phyloP scores from a whole-genome alignment of 2,888 invertebrate genomes.

The Drosophila vallismaia region DNA sequence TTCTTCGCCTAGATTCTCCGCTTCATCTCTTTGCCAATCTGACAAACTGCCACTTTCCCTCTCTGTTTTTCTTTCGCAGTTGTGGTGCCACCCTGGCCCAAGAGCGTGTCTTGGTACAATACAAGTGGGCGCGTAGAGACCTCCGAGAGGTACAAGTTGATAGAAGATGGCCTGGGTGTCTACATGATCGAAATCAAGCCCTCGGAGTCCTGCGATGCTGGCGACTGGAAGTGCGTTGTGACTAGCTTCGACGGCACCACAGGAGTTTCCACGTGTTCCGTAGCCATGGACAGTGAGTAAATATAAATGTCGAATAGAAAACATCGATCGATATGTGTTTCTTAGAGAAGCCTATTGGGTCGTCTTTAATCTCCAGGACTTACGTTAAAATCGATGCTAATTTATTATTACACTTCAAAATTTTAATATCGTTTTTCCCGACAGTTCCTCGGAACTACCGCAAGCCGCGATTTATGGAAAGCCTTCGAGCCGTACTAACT shows the following conservation, averaged over 20 bases:
- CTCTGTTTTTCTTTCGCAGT: constrained; percentile 83
- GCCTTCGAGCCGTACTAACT: constrained; percentile 93
- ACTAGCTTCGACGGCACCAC: constrained; percentile 90
- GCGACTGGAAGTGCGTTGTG: constrained; percentile 95
- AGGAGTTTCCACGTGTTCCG: constrained; percentile 89
- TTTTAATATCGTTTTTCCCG: constrained; percentile 55
- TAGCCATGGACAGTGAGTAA: constrained; percentile 91
- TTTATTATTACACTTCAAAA: neutral
- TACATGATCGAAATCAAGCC: constrained; percentile 90
- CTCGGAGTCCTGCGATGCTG: constrained; percentile 92
- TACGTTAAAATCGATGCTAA: too few species aligned
- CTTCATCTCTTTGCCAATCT: neutral
- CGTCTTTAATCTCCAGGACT: too few species aligned
- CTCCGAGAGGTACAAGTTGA: constrained; percentile 88
- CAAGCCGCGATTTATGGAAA: constrained; percentile 95
- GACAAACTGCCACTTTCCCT: neutral
- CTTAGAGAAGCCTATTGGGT: neutral
- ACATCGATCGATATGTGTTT: neutral
- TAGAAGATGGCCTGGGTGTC: constrained; percentile 93
- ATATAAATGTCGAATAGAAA: neutral
- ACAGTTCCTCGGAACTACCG: constrained; percentile 96
- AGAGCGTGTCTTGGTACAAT: constrained; percentile 93
- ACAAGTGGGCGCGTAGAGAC: constrained; percentile 91
- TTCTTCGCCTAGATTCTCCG: constrained; percentile 3
- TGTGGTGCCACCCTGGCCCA: constrained; percentile 93